Conservation (phyloP, 1,140 invertebrate species). For the Meloidogyne floridensis region DNA sequence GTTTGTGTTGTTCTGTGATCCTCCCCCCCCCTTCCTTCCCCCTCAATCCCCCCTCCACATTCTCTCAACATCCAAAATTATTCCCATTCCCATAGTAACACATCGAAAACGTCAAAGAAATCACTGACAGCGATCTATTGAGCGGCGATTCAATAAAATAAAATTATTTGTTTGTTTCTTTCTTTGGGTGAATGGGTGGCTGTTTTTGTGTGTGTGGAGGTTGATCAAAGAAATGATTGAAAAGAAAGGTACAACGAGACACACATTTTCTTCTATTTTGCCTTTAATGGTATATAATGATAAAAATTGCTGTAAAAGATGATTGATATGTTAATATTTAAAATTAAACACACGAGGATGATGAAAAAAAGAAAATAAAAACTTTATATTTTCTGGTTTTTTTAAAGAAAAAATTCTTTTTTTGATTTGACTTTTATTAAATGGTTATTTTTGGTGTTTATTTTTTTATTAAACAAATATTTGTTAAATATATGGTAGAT, state of each 20-base stretch:
- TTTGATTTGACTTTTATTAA: no score
- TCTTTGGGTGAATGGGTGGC: neutral
- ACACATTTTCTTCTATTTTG: neutral
- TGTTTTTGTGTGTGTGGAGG: neutral
- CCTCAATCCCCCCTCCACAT: neutral
- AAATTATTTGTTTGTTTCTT: neutral
- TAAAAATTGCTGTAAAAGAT: neutral
- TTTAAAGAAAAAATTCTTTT: no score
- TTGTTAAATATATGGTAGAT: no score
- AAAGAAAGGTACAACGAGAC: neutral
- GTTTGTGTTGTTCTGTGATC: conserved; percentile 3
- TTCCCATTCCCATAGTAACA: conserved; percentile 5
- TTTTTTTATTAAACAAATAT: no score
- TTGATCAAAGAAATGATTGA: neutral
- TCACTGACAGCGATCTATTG: neutral
- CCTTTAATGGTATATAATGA: neutral
- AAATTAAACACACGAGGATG: no score
- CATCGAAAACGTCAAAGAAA: neutral
- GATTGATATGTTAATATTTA: neutral
- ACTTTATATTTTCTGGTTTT: no score
- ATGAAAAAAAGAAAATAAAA: no score
- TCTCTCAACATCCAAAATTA: neutral
- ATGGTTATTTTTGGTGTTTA: no score
- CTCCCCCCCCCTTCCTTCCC: neutral
- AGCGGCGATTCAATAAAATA: neutral